Conservation (phyloP, 1,140 invertebrate genomes). For the Macrostomum lignano region DNA sequence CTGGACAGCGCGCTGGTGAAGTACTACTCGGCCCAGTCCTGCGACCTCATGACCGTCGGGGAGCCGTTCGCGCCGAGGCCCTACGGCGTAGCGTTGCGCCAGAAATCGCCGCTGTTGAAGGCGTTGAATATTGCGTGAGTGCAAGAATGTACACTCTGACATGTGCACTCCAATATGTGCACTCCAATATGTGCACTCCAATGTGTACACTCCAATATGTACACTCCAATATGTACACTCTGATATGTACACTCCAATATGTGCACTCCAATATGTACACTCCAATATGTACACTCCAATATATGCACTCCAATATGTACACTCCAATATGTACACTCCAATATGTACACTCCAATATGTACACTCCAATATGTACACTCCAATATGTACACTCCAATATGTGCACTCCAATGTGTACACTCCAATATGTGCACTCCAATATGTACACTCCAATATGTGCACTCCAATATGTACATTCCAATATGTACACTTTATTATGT, state of each 20-base stretch:
- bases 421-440: no score
- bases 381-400: no score
- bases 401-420: no score
- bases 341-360: no score
- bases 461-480: no score
- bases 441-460: no score
- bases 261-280: not conserved
- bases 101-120: slow-evolving; percentile 10
- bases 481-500: no score
- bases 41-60: slow-evolving; percentile 9
- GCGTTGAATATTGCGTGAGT: slow-evolving; percentile 10
- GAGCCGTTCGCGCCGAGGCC: slow-evolving; percentile 11
- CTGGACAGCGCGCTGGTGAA: slow-evolving; percentile 11
- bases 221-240: not conserved
- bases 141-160: not conserved
- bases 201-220: not conserved
- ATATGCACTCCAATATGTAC: no score
- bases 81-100: slow-evolving; percentile 12
- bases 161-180: not conserved
- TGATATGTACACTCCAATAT: not conserved
- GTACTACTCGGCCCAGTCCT: slow-evolving; percentile 9
- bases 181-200: not conserved
- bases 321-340: no score
- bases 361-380: no score
- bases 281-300: no score